Evolutionary conservation across 2,113 vertebrate species (phyloP), one percentile per base, ranked within the genome.

Genomic region (Oxyura jamaicensis): DNA sequence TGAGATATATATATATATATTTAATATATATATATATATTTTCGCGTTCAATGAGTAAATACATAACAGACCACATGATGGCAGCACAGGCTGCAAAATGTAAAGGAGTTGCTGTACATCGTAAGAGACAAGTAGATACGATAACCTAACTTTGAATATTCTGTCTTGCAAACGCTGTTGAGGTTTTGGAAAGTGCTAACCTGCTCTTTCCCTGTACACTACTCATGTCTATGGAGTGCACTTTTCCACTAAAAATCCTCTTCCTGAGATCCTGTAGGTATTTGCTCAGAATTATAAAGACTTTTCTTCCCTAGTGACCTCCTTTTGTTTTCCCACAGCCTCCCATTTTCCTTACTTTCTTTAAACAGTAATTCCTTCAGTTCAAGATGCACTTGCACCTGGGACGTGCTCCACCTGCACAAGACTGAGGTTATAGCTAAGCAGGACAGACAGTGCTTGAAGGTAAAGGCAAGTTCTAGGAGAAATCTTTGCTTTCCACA

Each of bases 51-150:
- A 2, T 23, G n/a, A 13, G 1, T 35, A n/a, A 59, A 16, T 26
- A 53, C 1, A 7, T 55, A 62, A 52, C 3, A 0, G 7, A 63
- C 97, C 98, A 97, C 97, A 91, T 7, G 98, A 95, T 98, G 98
- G 98, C 98, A 98, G 97, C 95, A 98, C 59, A 97, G 91, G 76
- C 95, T 31, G 76, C 42, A 84, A 92, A 96, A 97, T 84, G 44
- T 91, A 78, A 90, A 83, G 22, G 13, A 82, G 52, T 13, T 58
- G 9, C 53, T 44, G 60, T 10, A 10, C 28, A 3, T 25, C 6
- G 12, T 18, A 52, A 31, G 0, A 7, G 8, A 17, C 20, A 77
- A 14, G 52, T 8, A 8, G 3, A 25, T 26, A 28, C 2, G 4
- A 16, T n/a, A 66, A 80, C 50, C 4, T 18, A 3, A 29, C 3